These are phyloP conservation scores for Catharus ustulatus DNA, from an alignment of 2,797 vertebrate genomes.

Conservation along the genomic window DNA sequence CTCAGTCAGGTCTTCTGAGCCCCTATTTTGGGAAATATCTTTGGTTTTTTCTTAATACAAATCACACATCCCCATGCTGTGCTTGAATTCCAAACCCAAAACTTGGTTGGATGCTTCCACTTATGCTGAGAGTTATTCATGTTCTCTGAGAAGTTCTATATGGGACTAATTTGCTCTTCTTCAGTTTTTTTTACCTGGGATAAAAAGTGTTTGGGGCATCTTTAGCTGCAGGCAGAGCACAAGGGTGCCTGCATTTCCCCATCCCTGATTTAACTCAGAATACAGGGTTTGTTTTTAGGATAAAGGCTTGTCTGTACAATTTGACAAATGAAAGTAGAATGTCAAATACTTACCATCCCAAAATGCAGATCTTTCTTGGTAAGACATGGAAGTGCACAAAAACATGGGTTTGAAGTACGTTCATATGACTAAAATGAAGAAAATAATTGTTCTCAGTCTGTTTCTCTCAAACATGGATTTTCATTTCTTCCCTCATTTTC, in stretches of 20 bases:
- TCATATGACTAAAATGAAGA: not conserved
- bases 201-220: not conserved
- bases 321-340: not conserved
- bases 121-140: fast-evolving
- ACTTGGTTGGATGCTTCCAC: no score
- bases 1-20: not conserved
- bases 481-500: not conserved
- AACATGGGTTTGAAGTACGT: not conserved
- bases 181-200: not conserved
- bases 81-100: not conserved
- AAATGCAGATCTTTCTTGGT: not conserved
- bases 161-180: not conserved
- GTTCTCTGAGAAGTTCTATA: not conserved
- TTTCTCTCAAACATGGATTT: not conserved
- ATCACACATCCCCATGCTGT: not conserved
- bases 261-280: not conserved
- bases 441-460: not conserved
- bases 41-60: not conserved
- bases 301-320: not conserved
- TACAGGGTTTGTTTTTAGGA: not conserved
- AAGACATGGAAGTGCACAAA: not conserved
- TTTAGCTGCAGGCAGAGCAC: not conserved
- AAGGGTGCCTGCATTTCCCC: not conserved
- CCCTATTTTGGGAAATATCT: not conserved
- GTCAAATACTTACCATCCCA: not conserved